Evolutionary conservation across 37 sponge, comb jelly and placozoan species (phyloP).

Genomic region (Beroe ovata): DNA sequence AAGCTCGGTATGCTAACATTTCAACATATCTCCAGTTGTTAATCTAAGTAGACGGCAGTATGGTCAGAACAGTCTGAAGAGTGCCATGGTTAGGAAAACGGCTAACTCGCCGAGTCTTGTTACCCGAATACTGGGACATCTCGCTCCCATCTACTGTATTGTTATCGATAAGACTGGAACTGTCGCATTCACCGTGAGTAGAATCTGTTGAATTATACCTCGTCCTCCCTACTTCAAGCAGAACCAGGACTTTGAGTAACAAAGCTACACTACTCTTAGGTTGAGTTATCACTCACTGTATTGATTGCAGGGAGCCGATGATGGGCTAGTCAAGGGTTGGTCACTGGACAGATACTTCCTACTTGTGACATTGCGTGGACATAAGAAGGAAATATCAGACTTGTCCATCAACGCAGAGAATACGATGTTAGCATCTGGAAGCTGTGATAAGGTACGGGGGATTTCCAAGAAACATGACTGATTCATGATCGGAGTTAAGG

Average conservation of each 20-base stretch:
- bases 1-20: too few species aligned
- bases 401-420: slow-evolving; percentile 15
- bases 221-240: too few species aligned
- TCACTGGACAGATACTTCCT: slow-evolving; percentile 43
- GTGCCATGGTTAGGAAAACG: not conserved
- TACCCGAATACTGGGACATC: slow-evolving; percentile 37
- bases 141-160: slow-evolving; percentile 61
- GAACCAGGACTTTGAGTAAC: too few species aligned
- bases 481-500: too few species aligned
- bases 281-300: too few species aligned
- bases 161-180: slow-evolving; percentile 31
- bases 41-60: slow-evolving; percentile 1
- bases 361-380: slow-evolving; percentile 30
- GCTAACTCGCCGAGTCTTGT: not conserved
- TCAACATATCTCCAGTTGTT: too few species aligned
- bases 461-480: too few species aligned
- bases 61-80: not conserved
- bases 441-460: slow-evolving; percentile 17
- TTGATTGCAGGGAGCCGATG: slow-evolving; percentile 46
- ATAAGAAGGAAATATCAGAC: slow-evolving; percentile 39
- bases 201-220: too few species aligned
- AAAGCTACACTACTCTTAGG: too few species aligned
- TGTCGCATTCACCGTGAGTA: slow-evolving; percentile 22
- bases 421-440: slow-evolving; percentile 45
- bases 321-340: slow-evolving; percentile 33